Evolutionary conservation across 2,113 vertebrate species (phyloP).

Genomic region (Chitala chitala): DNA sequence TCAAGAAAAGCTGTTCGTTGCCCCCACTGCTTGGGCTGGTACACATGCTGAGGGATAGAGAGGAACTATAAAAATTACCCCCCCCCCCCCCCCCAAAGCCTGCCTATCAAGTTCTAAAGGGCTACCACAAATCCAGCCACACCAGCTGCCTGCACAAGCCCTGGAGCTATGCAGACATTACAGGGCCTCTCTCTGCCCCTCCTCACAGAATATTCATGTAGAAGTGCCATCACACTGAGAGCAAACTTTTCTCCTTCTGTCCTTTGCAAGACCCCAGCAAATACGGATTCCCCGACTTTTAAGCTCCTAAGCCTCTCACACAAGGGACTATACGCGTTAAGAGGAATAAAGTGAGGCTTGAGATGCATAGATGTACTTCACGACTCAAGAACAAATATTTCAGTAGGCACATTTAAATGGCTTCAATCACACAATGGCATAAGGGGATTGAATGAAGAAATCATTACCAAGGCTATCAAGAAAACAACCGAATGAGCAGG

Average conservation of each 20-base stretch:
- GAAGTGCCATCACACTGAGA: too few species aligned
- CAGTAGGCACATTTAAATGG: constrained; percentile 65
- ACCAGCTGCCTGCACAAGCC: too few species aligned
- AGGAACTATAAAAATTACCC: too few species aligned
- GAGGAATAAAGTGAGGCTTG: constrained; percentile 58
- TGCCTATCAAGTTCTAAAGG: too few species aligned
- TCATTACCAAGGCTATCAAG: constrained; percentile 58
- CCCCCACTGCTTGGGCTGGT: too few species aligned
- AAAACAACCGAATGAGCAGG: constrained; percentile 50
- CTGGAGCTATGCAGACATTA: too few species aligned
- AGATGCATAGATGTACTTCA: constrained; percentile 58
- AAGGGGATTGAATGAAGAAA: constrained; percentile 61
- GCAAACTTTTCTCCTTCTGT: constrained; percentile 47
- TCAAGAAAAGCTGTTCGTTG: too few species aligned
- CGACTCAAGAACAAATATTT: constrained; percentile 67
- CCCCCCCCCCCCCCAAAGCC: too few species aligned
- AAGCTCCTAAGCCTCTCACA: constrained; percentile 67
- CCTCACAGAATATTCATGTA: not conserved
- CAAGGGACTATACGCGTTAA: constrained; percentile 70
- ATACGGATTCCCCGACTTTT: constrained; percentile 67
- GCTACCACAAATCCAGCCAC: too few species aligned
- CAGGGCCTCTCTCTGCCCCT: not conserved
- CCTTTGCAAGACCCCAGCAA: constrained; percentile 61
- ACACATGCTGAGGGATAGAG: too few species aligned
- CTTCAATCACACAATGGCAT: constrained; percentile 58